Evolutionary conservation across 1,140 invertebrate species (phyloP).

Genomic region (Drosophila lowei): DNA sequence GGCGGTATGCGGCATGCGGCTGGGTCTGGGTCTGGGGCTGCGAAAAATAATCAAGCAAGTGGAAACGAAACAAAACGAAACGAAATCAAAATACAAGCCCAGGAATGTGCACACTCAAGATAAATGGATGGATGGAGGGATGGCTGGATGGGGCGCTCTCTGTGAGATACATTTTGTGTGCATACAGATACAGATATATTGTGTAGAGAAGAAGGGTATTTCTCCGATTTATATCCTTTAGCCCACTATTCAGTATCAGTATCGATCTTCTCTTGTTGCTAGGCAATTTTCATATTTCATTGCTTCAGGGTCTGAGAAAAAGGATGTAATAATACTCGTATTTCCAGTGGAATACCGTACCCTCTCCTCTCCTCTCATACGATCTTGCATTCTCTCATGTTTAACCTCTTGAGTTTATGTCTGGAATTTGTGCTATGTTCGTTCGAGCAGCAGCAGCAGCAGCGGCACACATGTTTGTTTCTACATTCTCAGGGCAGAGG

Average conservation of each 20-base stretch:
- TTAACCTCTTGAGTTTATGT: too few relatives aligned
- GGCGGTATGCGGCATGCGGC: conserved; percentile 42
- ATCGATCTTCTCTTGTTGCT: too few relatives aligned
- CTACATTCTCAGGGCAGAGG: too few relatives aligned
- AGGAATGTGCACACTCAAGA: conserved; percentile 78
- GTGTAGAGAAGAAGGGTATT: too few relatives aligned
- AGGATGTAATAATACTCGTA: too few relatives aligned
- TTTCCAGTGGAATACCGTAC: too few relatives aligned
- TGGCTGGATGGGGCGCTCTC: background rate
- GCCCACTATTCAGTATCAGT: too few relatives aligned
- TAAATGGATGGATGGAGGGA: conserved; percentile 38
- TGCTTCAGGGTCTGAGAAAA: background rate
- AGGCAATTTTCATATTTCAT: conserved; percentile 5
- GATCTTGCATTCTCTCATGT: too few relatives aligned
- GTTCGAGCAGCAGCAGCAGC: too few relatives aligned
- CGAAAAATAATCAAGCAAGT: conserved; percentile 27
- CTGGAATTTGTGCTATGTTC: too few relatives aligned
- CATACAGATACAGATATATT: conserved; percentile 19
- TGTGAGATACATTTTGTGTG: conserved; percentile 51
- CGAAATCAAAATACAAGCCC: conserved; percentile 51
- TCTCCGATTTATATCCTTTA: background rate
- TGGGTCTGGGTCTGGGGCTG: background rate
- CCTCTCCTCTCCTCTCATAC: too few relatives aligned
- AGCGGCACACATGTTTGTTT: too few relatives aligned
- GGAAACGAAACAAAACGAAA: conserved; percentile 49